These are phyloP conservation scores for Agelas oroides DNA, from an alignment of 37 sponge, comb jelly and placozoan genomes.

Conservation along the genomic window DNA sequence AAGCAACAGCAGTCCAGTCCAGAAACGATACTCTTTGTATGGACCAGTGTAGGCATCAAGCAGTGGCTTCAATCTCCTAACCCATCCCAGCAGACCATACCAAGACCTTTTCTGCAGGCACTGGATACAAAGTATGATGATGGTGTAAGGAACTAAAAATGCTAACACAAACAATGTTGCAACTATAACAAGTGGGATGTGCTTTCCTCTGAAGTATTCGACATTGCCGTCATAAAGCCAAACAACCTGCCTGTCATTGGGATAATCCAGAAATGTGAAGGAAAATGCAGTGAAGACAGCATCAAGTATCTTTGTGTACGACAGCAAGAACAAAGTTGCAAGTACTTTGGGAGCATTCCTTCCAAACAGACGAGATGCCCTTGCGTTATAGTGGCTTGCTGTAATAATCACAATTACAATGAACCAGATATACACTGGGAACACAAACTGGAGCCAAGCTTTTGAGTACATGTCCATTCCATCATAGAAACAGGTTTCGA, in stretches of 20 bases:
- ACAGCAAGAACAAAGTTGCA: slow-evolving; percentile 31
- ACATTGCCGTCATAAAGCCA: slow-evolving; percentile 23
- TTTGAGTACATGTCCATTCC: too few relatives aligned
- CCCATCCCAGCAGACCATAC: too few relatives aligned
- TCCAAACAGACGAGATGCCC: slow-evolving; percentile 1
- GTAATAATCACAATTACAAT: neutral
- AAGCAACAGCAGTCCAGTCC: slow-evolving; percentile 4
- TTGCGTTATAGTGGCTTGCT: neutral
- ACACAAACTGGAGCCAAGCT: too few relatives aligned
- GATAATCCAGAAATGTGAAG: slow-evolving; percentile 22
- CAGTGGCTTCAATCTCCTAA: neutral
- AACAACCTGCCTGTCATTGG: neutral
- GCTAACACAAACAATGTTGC: neutral
- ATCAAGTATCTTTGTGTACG: slow-evolving; percentile 17
- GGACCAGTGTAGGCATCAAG: slow-evolving; percentile 7
- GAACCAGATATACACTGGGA: neutral
- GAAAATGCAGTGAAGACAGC: slow-evolving; percentile 23
- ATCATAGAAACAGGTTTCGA: too few relatives aligned
- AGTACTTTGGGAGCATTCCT: slow-evolving; percentile 28
- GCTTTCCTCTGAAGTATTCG: slow-evolving; percentile 9
- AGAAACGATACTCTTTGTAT: neutral
- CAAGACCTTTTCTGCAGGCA: neutral
- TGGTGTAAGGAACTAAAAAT: slow-evolving; percentile 17
- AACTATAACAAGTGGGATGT: slow-evolving; percentile 13
- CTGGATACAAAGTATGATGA: slow-evolving; percentile 13